phyloP scores from a whole-genome alignment of 1,140 invertebrate genomes.

The Chlorops oryzae region DNA sequence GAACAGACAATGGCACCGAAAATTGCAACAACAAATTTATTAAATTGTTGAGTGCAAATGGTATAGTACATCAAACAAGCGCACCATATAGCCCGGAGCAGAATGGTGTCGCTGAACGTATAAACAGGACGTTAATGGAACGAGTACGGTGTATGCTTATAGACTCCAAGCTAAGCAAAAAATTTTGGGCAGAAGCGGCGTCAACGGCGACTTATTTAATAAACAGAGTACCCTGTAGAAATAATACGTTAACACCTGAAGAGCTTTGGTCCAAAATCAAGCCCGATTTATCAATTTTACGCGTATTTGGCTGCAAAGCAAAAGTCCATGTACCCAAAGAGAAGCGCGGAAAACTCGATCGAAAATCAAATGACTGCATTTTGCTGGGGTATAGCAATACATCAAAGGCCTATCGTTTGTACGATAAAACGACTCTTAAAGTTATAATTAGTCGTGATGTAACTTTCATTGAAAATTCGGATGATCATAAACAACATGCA shows the following conservation, averaged over 20 bases:
- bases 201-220: constrained; percentile 23
- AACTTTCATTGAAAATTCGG: constrained; percentile 31
- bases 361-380: constrained; percentile 22
- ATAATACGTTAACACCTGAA: constrained; percentile 15
- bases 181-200: constrained; percentile 50
- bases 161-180: constrained; percentile 33
- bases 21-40: constrained; percentile 39
- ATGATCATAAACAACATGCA: constrained; percentile 20
- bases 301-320: constrained; percentile 8
- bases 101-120: constrained; percentile 36
- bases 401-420: constrained; percentile 31
- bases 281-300: not conserved
- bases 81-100: constrained; percentile 29
- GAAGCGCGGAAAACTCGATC: constrained; percentile 25
- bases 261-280: constrained; percentile 8
- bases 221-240: constrained; percentile 10
- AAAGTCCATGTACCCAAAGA: constrained; percentile 19
- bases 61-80: constrained; percentile 33
- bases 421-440: constrained; percentile 29
- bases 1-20: constrained; percentile 48
- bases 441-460: constrained; percentile 31
- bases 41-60: constrained; percentile 25
- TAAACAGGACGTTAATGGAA: constrained; percentile 28
- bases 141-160: constrained; percentile 35
- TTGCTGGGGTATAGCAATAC: constrained; percentile 34